These are phyloP conservation scores for Balaenoptera acutorostrata DNA, from an alignment of 2,113 vertebrate species.

Conservation along the genomic window DNA sequence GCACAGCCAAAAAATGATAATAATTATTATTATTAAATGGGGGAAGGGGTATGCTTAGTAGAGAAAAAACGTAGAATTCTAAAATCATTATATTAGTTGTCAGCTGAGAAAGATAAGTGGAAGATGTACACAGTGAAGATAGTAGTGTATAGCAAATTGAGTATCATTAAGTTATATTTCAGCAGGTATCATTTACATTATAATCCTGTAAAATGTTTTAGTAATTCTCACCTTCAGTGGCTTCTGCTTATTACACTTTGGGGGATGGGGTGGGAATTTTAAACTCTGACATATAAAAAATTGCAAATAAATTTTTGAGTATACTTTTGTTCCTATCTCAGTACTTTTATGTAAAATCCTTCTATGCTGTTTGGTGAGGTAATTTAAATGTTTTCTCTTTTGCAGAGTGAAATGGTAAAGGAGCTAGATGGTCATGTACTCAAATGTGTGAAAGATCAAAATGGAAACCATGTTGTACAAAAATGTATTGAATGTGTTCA, in stretches of 20 bases:
- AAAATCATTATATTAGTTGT: background rate
- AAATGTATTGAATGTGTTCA: conserved; percentile 98
- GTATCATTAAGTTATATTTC: background rate
- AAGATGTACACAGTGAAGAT: background rate
- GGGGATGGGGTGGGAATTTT: background rate
- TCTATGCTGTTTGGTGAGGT: background rate
- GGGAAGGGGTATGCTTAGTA: background rate
- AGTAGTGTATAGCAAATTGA: background rate
- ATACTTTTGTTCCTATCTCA: background rate
- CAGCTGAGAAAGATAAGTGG: background rate
- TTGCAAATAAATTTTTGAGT: background rate
- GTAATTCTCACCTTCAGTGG: background rate
- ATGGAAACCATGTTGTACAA: conserved; percentile 98
- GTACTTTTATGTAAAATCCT: background rate
- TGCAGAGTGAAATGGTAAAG: conserved; percentile 94
- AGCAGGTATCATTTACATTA: background rate
- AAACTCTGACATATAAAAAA: background rate
- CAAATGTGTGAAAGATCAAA: conserved; percentile 98
- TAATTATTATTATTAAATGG: background rate
- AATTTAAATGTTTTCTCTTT: conserved; percentile 37
- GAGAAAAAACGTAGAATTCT: background rate
- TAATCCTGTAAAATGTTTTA: background rate
- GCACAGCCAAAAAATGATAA: background rate
- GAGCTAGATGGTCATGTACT: conserved; percentile 96
- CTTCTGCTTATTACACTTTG: background rate